These are phyloP conservation scores for Chloroceryle amazona DNA, from an alignment of 2,797 vertebrate species.

Conservation along the genomic window DNA sequence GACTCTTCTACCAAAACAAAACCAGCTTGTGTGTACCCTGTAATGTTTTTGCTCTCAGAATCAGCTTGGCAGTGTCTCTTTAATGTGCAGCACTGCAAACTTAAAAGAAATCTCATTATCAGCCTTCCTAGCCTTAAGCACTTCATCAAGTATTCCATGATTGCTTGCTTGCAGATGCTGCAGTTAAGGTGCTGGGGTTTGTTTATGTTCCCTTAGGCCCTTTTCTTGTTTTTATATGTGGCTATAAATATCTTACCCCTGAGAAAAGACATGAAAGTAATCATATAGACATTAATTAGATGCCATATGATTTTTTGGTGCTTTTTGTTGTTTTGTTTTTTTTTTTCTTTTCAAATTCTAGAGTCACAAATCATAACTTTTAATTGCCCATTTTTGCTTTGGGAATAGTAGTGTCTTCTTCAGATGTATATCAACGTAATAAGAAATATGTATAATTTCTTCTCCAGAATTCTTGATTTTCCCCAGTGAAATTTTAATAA, in stretches of 20 bases:
- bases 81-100: slow-evolving; percentile 46
- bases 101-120: slow-evolving; percentile 69
- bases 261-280: slow-evolving; percentile 57
- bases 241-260: slow-evolving; percentile 51
- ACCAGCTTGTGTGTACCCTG: background rate
- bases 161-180: slow-evolving; percentile 43
- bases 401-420: slow-evolving; percentile 32
- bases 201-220: slow-evolving; percentile 21
- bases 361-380: slow-evolving; percentile 28
- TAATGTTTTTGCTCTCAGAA: slow-evolving; percentile 11
- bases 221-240: slow-evolving; percentile 18
- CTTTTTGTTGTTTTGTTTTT: no score
- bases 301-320: background rate
- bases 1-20: background rate
- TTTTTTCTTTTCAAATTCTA: background rate
- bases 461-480: slow-evolving; percentile 24
- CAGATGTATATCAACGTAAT: slow-evolving; percentile 25
- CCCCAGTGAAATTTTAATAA: slow-evolving; percentile 9
- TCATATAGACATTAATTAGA: slow-evolving; percentile 36
- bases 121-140: slow-evolving; percentile 57
- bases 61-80: slow-evolving; percentile 30
- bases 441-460: slow-evolving; percentile 40
- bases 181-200: slow-evolving; percentile 36
- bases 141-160: slow-evolving; percentile 54
- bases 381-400: slow-evolving; percentile 28